A percentile compares a stretch with the other conserved stretches of the same genome.
Conservation (phyloP, 2,888 invertebrate species). For the Drosophila setosimentum region DNA sequence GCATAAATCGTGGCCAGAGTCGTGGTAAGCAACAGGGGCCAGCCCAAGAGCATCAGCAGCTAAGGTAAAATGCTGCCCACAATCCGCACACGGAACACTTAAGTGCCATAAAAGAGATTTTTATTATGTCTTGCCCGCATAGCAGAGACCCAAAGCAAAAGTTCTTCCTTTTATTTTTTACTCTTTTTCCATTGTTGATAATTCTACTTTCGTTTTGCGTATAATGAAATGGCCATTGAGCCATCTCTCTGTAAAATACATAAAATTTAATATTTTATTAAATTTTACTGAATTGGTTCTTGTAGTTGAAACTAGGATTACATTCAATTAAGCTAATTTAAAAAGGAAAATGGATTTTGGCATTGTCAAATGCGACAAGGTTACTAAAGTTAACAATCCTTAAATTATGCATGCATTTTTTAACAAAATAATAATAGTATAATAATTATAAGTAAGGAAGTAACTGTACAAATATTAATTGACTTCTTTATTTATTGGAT, state of each 20-base stretch:
- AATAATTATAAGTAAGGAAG: background rate
- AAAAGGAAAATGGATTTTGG: too few species aligned
- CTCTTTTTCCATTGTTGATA: constrained; percentile 20
- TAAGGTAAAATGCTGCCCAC: constrained; percentile 78
- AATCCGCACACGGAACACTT: constrained; percentile 81
- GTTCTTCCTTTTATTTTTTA: constrained; percentile 50
- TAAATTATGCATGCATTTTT: background rate
- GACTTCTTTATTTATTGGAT: background rate
- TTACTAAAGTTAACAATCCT: background rate
- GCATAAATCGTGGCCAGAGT: constrained; percentile 70
- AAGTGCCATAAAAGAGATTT: constrained; percentile 82
- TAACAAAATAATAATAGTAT: background rate
- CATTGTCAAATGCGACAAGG: too few species aligned
- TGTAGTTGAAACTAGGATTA: too few species aligned
- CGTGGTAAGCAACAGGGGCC: constrained; percentile 23
- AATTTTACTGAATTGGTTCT: background rate
- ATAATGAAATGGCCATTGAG: constrained; percentile 22
- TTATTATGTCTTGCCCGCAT: constrained; percentile 76
- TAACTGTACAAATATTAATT: background rate
- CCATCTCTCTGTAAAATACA: constrained; percentile 5
- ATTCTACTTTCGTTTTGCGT: constrained; percentile 21
- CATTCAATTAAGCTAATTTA: too few species aligned
- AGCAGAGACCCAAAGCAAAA: constrained; percentile 53
- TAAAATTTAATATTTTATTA: background rate
- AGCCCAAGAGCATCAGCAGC: constrained; percentile 34